Percentiles rank a stretch among this genome's conserved stretches.
These are phyloP conservation scores for Patella depressa DNA, from an alignment of 2,888 invertebrate species.

Conservation along the genomic window DNA sequence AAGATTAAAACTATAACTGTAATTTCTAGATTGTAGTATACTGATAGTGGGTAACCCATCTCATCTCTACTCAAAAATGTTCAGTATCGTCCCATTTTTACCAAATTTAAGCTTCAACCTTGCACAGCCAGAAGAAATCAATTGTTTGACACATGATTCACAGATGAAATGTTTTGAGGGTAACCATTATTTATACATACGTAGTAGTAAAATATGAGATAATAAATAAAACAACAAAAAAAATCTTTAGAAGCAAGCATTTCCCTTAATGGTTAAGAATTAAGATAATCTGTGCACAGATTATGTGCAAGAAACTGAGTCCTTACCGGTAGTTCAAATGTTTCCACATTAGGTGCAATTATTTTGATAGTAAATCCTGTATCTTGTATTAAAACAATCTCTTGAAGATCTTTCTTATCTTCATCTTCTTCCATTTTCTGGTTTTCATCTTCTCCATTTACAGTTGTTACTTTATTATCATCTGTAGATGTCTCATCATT, in stretches of 20 bases:
- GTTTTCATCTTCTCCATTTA: conserved; percentile 33
- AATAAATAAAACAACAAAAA: no score
- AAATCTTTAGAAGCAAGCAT: no score
- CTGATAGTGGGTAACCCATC: not conserved
- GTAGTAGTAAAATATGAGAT: no score
- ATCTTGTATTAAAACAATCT: conserved; percentile 68
- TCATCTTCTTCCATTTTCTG: conserved; percentile 38
- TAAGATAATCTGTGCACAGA: no score
- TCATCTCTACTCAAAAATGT: no score
- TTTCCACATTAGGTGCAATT: conserved; percentile 89
- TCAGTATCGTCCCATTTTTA: no score
- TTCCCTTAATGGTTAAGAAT: no score
- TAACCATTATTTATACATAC: no score
- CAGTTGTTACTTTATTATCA: not conserved
- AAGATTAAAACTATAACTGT: not conserved
- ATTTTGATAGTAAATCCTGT: conserved; percentile 85
- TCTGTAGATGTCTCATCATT: conserved; percentile 8
- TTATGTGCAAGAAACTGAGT: not conserved
- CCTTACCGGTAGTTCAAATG: conserved; percentile 90
- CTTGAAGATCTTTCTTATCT: conserved; percentile 56
- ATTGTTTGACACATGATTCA: no score
- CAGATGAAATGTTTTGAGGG: no score
- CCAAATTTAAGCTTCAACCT: no score
- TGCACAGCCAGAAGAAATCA: no score
- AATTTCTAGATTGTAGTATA: not conserved